These are phyloP conservation scores for Clupea harengus DNA, from an alignment of 2,113 vertebrate species.

Conservation along the genomic window DNA sequence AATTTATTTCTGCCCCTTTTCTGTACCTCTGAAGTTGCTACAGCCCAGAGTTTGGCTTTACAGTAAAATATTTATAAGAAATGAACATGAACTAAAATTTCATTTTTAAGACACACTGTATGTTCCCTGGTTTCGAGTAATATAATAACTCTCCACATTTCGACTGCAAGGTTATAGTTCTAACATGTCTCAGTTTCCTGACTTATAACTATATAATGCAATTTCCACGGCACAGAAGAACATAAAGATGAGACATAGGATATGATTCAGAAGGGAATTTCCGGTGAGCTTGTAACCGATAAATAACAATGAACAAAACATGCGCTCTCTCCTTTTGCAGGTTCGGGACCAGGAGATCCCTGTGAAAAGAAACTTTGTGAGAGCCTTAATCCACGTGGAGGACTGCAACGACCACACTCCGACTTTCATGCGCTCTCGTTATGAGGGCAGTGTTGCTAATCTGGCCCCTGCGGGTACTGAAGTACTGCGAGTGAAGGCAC, in stretches of 20 bases:
- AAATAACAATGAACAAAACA: neutral
- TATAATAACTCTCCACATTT: neutral
- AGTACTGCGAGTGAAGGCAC: slow-evolving; percentile 82
- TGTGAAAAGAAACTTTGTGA: slow-evolving; percentile 88
- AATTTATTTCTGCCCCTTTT: neutral
- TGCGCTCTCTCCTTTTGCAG: slow-evolving; percentile 60
- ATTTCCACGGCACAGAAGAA: neutral
- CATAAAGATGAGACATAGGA: neutral
- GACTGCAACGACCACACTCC: slow-evolving; percentile 87
- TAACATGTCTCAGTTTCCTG: neutral
- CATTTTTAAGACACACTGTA: neutral
- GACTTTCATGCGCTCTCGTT: slow-evolving; percentile 77
- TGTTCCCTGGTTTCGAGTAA: neutral
- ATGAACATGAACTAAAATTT: neutral
- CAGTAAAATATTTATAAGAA: too few relatives aligned
- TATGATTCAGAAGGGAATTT: neutral
- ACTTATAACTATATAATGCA: neutral
- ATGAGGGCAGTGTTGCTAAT: slow-evolving; percentile 75
- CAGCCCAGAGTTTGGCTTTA: neutral
- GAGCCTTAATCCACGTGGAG: slow-evolving; percentile 78
- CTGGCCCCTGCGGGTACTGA: slow-evolving; percentile 71
- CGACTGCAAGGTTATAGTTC: neutral
- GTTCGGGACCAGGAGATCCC: slow-evolving; percentile 93
- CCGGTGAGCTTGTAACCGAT: neutral
- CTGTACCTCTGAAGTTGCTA: neutral